A percentile compares a stretch with the other conserved stretches of the same genome.
These are phyloP conservation scores for Triplophysa bombifrons DNA, from an alignment of 2,797 vertebrate genomes.

Conservation along the genomic window DNA sequence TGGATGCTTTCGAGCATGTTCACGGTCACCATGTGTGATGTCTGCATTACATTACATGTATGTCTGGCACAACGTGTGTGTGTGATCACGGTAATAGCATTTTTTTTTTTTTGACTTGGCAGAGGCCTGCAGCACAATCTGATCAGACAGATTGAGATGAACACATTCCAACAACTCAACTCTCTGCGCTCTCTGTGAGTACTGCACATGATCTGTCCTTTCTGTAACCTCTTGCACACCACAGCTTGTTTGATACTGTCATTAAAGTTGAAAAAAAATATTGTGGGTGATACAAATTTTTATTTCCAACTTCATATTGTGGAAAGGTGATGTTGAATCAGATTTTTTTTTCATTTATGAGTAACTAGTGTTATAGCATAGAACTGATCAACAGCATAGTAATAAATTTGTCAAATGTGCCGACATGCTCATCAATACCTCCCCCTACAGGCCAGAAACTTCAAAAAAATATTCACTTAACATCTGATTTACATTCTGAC, in stretches of 20 bases:
- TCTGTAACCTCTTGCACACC: background rate
- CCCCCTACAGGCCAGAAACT: conserved; percentile 66
- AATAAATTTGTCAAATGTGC: background rate
- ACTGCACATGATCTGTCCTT: background rate
- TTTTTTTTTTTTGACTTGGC: conserved; percentile 55
- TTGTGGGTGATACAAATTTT: too few relatives aligned
- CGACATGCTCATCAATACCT: conserved; percentile 55
- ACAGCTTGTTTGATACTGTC: too few relatives aligned
- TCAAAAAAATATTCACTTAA: background rate
- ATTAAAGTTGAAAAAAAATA: too few relatives aligned
- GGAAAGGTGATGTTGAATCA: background rate
- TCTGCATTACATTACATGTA: background rate
- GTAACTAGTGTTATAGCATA: background rate
- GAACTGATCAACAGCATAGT: background rate
- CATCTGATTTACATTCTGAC: background rate
- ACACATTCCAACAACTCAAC: conserved; percentile 87
- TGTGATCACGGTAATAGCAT: conserved; percentile 31
- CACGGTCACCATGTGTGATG: background rate
- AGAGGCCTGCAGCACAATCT: conserved; percentile 92
- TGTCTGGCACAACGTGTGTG: conserved; percentile 12
- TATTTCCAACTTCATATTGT: background rate
- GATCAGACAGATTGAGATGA: conserved; percentile 83
- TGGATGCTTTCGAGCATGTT: background rate
- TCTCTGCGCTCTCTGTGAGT: conserved; percentile 89
- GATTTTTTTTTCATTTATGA: background rate